Percentiles rank a stretch among this genome's conserved stretches.
These are phyloP conservation scores for Ormyrus labotus DNA, from an alignment of 2,888 invertebrate genomes.

Conservation along the genomic window DNA sequence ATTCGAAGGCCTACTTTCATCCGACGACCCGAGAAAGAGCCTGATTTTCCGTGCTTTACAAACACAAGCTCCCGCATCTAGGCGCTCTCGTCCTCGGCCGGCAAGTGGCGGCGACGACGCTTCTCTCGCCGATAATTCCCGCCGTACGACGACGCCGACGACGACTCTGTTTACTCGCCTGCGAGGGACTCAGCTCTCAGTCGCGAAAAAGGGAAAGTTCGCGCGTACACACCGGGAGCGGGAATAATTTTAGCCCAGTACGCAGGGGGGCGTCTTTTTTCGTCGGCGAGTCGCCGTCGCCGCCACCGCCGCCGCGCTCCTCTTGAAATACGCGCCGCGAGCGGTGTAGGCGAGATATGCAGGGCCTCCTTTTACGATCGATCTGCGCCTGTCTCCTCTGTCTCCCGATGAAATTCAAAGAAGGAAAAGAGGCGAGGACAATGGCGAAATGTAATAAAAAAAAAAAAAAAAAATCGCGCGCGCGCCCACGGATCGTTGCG, in stretches of 20 bases:
- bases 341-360: no score
- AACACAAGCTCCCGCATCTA: conserved; percentile 51
- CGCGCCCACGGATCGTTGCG: not conserved
- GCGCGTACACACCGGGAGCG: no score
- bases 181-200: no score
- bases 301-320: no score
- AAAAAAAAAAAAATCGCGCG: not conserved
- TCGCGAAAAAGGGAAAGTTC: no score
- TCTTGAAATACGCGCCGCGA: no score
- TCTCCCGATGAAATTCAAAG: conserved; percentile 12
- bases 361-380: not conserved
- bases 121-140: not conserved
- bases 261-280: no score
- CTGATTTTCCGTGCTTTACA: no score
- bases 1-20: conserved; percentile 64
- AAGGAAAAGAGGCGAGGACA: conserved; percentile 3
- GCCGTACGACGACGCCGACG: not conserved
- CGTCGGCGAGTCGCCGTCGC: no score
- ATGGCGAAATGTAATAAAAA: not conserved
- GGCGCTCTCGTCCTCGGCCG: not conserved
- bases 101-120: no score
- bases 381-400: not conserved
- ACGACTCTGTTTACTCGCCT: no score
- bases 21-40: conserved; percentile 53
- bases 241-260: no score